These are phyloP conservation scores for Parnassius mnemosyne DNA, from an alignment of 2,888 invertebrate genomes.

Conservation along the genomic window DNA sequence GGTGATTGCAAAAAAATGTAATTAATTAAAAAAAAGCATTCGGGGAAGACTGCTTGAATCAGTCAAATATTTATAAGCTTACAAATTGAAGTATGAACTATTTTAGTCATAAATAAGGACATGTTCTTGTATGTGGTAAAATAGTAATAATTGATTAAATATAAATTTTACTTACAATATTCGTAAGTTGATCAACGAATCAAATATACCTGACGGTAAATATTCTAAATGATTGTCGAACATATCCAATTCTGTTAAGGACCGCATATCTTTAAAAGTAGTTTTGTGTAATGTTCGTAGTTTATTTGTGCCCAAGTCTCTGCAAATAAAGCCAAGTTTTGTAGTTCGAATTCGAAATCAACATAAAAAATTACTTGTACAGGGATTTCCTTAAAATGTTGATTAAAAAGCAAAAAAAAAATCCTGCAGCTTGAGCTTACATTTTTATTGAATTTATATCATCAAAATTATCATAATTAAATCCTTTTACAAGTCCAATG, in stretches of 20 bases:
- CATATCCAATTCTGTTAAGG: constrained; percentile 84
- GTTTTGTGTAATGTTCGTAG: constrained; percentile 85
- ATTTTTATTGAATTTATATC: no score
- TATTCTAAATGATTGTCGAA: constrained; percentile 87
- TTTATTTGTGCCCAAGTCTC: constrained; percentile 86
- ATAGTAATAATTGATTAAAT: neutral
- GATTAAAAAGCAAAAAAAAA: no score
- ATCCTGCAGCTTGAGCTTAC: no score
- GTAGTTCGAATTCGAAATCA: no score
- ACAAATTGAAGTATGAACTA: no score
- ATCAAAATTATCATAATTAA: no score
- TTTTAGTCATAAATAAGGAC: no score
- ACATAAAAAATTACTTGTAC: no score
- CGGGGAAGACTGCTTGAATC: no score
- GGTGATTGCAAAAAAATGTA: neutral
- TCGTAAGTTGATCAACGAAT: constrained; percentile 81
- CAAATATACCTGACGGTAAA: constrained; percentile 83
- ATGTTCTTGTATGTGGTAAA: neutral
- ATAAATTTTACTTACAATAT: constrained; percentile 81
- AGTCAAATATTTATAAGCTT: no score
- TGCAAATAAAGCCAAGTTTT: constrained; percentile 54
- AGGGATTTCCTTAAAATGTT: no score
- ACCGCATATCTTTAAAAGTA: constrained; percentile 83
- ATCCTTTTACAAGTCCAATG: no score
- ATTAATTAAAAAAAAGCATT: neutral